Conservation (phyloP, 2,888 invertebrate genomes). For the Lydus trimaculatus region DNA sequence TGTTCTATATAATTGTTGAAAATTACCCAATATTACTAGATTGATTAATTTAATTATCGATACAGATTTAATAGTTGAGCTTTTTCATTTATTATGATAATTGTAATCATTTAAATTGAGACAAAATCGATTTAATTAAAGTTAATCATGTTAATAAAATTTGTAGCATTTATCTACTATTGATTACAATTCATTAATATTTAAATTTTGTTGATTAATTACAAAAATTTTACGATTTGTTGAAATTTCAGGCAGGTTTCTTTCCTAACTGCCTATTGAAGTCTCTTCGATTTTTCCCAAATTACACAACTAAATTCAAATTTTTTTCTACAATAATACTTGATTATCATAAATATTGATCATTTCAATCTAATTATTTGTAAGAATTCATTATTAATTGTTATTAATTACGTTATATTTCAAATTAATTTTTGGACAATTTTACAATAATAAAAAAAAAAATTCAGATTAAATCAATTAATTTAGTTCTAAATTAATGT, state of each 20-base stretch:
- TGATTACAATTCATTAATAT: background rate
- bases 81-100: too few species aligned
- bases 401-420: background rate
- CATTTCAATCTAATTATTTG: background rate
- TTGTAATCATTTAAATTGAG: too few species aligned
- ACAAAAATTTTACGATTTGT: background rate
- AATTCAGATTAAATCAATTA: background rate
- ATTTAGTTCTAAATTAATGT: background rate
- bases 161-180: background rate
- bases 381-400: background rate
- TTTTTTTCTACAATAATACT: background rate
- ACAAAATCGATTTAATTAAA: too few species aligned
- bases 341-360: background rate
- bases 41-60: background rate
- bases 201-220: background rate
- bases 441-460: background rate
- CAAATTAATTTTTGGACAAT: background rate
- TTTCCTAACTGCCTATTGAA: slow-evolving; percentile 18
- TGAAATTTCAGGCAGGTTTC: slow-evolving; percentile 2
- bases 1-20: background rate
- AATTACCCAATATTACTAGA: background rate
- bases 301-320: background rate
- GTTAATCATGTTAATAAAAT: background rate
- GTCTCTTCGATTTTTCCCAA: slow-evolving; percentile 19
- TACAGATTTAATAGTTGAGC: background rate